Conservation (phyloP, 2,888 invertebrate genomes). For the Luperina nickerlii region DNA sequence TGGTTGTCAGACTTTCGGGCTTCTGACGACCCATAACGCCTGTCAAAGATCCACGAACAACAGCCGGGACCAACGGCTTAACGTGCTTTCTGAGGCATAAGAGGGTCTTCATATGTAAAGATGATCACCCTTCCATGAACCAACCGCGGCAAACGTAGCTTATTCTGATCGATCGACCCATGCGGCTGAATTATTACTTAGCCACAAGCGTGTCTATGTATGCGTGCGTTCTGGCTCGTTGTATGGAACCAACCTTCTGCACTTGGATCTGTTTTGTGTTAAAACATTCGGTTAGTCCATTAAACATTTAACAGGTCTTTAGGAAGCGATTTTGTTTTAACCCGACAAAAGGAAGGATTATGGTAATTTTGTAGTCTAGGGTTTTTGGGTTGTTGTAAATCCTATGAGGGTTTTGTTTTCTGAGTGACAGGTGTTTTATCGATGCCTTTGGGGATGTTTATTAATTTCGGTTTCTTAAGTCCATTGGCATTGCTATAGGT, state of each 20-base stretch:
- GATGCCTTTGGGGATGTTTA: neutral
- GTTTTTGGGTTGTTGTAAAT: neutral
- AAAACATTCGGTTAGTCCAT: constrained; percentile 48
- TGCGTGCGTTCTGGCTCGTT: no score
- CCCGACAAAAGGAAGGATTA: constrained; percentile 43
- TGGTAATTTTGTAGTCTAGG: constrained; percentile 29
- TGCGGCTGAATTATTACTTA: no score
- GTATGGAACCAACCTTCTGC: neutral
- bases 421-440: constrained; percentile 1
- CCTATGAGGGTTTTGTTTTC: neutral
- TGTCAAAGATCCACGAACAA: no score
- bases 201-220: neutral
- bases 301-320: constrained; percentile 56
- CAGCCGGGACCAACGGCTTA: no score
- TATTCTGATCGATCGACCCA: no score
- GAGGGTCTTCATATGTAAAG: no score
- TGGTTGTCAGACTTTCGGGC: no score
- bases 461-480: neutral
- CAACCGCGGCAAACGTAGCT: no score
- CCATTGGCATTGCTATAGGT: no score
- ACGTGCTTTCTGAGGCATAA: no score
- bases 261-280: neutral
- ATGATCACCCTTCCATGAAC: no score
- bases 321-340: constrained; percentile 49
- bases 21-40: no score